phyloP scores from a whole-genome alignment of 2,797 vertebrate genomes.

The Enteromius unitaeniatus region DNA sequence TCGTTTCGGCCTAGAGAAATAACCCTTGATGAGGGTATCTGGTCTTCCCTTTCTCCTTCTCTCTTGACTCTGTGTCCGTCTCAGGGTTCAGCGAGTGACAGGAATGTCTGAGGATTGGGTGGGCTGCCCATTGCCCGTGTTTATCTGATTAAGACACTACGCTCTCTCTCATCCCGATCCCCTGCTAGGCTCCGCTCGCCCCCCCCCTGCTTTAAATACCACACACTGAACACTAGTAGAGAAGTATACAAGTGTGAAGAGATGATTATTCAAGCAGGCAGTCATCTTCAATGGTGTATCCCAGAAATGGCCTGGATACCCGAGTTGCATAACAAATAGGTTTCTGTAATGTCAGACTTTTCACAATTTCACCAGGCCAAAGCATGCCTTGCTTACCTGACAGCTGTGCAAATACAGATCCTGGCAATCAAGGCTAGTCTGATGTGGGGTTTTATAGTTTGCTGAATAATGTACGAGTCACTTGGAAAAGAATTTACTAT shows the following conservation, averaged over 20 bases:
- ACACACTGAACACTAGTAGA: not conserved
- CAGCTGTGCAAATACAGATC: conserved; percentile 82
- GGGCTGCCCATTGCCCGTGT: conserved; percentile 61
- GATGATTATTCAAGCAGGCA: not conserved
- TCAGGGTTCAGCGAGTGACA: conserved; percentile 74
- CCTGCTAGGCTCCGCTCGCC: conserved; percentile 45
- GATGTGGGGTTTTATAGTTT: conserved; percentile 74
- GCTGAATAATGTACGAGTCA: conserved; percentile 53
- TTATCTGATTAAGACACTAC: conserved; percentile 75
- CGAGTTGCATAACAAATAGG: conserved; percentile 4
- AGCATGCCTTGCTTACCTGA: conserved; percentile 65
- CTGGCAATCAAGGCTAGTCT: conserved; percentile 70
- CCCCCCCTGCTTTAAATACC: not conserved
- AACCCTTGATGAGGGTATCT: conserved; percentile 42
- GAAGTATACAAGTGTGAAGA: not conserved
- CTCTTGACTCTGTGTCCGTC: conserved; percentile 27
- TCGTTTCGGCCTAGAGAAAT: conserved; percentile 49
- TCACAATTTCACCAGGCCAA: conserved; percentile 27
- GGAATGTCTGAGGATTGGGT: conserved; percentile 75
- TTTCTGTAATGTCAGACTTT: conserved; percentile 22
- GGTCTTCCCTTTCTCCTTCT: conserved; percentile 40
- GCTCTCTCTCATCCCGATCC: conserved; percentile 67
- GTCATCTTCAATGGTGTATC: not conserved
- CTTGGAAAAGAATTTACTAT: conserved; percentile 55
- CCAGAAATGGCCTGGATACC: not conserved